Percentiles rank a stretch among this genome's conserved stretches.
phyloP scores from a whole-genome alignment of 2,113 vertebrate genomes.

The Irena cyanogastra region DNA sequence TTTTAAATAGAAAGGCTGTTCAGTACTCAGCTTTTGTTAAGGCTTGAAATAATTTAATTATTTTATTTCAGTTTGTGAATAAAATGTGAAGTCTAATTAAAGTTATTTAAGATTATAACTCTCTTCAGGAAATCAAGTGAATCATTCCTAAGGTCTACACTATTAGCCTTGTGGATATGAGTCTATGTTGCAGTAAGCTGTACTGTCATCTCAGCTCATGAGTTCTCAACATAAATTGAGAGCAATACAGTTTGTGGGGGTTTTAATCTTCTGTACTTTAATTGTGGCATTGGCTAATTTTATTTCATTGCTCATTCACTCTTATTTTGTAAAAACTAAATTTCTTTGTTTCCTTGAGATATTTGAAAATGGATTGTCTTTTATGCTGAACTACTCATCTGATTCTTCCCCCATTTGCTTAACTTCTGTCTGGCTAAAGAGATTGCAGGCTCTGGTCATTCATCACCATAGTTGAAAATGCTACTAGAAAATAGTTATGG shows the following conservation, averaged over 20 bases:
- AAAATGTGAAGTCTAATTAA: slow-evolving; percentile 25
- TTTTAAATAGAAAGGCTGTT: slow-evolving; percentile 8
- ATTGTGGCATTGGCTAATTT: background rate
- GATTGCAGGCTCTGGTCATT: background rate
- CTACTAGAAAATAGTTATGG: background rate
- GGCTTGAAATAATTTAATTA: slow-evolving; percentile 10
- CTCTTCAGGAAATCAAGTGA: background rate
- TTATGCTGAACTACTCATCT: background rate
- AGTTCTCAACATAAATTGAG: background rate
- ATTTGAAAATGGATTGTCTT: background rate
- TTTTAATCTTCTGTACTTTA: background rate
- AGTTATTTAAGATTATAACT: slow-evolving; percentile 16
- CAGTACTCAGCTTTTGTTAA: slow-evolving; percentile 19
- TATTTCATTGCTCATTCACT: background rate
- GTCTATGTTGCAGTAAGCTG: background rate
- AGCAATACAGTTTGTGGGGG: background rate
- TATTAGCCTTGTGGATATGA: background rate
- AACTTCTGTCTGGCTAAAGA: background rate
- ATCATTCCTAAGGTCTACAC: background rate
- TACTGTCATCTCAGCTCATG: background rate
- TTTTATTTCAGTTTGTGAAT: slow-evolving; percentile 14
- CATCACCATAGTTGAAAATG: background rate
- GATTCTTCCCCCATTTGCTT: background rate
- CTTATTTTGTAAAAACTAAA: background rate
- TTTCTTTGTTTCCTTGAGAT: background rate